Conservation (phyloP, 2,113 vertebrate species). For the Leucopternis melanops region DNA sequence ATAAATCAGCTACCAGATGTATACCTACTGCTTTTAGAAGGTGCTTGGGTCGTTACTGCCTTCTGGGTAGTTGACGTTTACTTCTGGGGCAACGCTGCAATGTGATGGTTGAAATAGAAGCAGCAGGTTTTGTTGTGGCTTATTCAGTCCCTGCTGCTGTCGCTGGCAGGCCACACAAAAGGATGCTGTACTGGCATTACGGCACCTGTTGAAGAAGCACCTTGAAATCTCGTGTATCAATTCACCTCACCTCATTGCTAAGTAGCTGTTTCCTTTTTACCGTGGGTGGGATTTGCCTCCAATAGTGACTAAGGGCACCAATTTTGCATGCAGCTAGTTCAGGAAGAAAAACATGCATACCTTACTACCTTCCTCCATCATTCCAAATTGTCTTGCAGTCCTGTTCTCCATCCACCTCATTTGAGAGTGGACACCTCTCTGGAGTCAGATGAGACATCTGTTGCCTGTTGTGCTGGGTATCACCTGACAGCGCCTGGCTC, state of each 20-base stretch:
- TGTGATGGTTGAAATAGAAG: not conserved
- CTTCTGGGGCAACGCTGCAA: not conserved
- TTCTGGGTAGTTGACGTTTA: too few species aligned
- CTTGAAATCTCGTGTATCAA: rapidly evolving
- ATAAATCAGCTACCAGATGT: not conserved
- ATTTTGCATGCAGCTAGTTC: not conserved
- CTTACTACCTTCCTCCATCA: not conserved
- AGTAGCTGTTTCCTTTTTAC: not conserved
- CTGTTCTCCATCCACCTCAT: not conserved
- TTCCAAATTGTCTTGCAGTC: not conserved
- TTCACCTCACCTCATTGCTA: not conserved
- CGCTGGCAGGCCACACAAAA: too few species aligned
- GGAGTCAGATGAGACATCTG: not conserved
- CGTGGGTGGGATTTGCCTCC: not conserved
- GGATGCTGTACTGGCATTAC: not conserved
- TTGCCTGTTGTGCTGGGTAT: not conserved
- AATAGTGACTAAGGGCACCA: too few species aligned
- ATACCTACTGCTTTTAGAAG: not conserved
- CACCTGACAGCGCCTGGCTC: not conserved
- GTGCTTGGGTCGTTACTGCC: not conserved
- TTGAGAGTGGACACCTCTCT: not conserved
- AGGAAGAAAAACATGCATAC: rapidly evolving
- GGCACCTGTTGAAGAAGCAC: too few species aligned
- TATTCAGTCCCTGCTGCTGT: too few species aligned
- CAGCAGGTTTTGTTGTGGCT: not conserved